Base-by-base conservation (phyloP, 1,140 invertebrate genomes). In the Doryteuthis pealeii region DNA sequence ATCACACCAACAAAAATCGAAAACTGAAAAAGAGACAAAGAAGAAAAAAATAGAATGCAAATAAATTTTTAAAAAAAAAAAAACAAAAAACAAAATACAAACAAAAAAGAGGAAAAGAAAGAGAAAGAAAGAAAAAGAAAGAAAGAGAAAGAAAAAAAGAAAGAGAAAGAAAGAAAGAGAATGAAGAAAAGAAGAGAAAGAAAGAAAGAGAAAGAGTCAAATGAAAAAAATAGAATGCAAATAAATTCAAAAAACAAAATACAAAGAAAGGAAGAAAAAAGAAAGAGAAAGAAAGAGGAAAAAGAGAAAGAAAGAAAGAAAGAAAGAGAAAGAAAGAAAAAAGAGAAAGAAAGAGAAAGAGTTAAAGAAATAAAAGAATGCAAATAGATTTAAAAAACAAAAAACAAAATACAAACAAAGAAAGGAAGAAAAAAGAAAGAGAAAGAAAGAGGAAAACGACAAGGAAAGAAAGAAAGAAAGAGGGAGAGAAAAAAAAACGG, bases 1-100 rank as follows among this genome's bases (percentile, higher is more conserved):
- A 99, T 90, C 67, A 97, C 90, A 69, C 94, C 95, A 77, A 99
- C 90, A 84, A 96, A 94, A 78, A 98, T 92, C 68, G 96, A 95
- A 90, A 98, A 99, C 95, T 96, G 89, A 76, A 93, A 93, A 40
- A 40, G 35, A 15, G 28, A 68, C 8, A 68, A 30, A 68, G 22
- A 22, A 30, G 28, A 30, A 32, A 68, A 30, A 68, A 31, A 31
- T 28, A 18, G 22, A 68, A 30, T 6, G 5, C 0, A 68, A 30
- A 33, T 10, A 31, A 68, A 68, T 28, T 22, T 26, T 5, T 10
- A 68, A 30, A 1, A 10, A 32, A 26, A 68, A 33, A 32, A 22
- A 68, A 33, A 68, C 5, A 68, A 30, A 31, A 68, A 68, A 68
- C 5, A 32, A 33, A 32, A 3, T 18, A 30, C 22, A 35, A 18